Conservation (phyloP, 53 echinoderm and acorn worm genomes). For the Echinometra lucunter region DNA sequence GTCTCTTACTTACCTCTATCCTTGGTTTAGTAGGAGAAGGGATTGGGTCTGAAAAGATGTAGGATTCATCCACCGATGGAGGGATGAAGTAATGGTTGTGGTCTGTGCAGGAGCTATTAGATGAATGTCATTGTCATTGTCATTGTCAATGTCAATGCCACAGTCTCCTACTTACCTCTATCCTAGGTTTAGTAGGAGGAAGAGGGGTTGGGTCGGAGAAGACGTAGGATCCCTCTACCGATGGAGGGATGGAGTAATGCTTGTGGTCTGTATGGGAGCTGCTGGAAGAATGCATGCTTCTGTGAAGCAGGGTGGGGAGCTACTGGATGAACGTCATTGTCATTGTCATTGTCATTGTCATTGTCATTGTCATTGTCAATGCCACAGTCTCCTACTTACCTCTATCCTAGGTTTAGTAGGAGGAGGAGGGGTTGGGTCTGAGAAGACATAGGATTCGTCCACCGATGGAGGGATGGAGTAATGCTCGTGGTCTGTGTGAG, state of each 20-base stretch:
- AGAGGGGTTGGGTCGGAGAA: neutral
- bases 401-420: conserved; percentile 45
- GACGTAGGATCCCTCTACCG: conserved; percentile 6
- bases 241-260: neutral
- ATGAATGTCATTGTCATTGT: conserved; percentile 4
- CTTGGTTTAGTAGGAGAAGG: neutral
- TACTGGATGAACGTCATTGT: too few relatives aligned
- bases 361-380: neutral
- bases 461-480: conserved; percentile 46
- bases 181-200: neutral
- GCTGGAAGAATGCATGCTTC: conserved; percentile 47
- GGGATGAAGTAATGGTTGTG: neutral
- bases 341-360: neutral
- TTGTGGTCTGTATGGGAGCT: neutral
- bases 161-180: conserved; percentile 23
- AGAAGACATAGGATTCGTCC: conserved; percentile 49
- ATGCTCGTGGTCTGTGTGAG: neutral
- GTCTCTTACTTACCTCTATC: conserved; percentile 37
- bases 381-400: conserved; percentile 7
- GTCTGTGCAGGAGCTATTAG: neutral
- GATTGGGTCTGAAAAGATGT: neutral
- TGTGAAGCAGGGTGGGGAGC: conserved; percentile 16
- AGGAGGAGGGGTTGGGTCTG: neutral
- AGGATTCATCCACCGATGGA: conserved; percentile 5
- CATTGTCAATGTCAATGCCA: neutral